Evolutionary conservation across 2,797 vertebrate genomes (phyloP).

Genomic region (Moxostoma hubbsi): DNA sequence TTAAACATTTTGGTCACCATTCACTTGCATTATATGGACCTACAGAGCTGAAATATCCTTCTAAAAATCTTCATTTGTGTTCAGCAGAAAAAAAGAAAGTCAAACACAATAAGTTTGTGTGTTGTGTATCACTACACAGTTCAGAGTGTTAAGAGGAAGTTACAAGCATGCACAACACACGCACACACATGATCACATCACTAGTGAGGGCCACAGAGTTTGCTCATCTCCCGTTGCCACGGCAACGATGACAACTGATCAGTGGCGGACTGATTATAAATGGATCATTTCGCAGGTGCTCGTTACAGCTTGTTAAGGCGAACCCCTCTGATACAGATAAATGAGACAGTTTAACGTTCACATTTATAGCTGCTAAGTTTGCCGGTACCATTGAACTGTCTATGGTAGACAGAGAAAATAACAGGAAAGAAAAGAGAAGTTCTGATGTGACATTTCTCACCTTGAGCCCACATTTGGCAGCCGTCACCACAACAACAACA

Average conservation of each 20-base stretch:
- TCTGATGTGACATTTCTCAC: conserved; percentile 15
- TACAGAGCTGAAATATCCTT: too few species aligned
- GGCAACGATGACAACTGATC: conserved; percentile 11
- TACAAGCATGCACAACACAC: neutral
- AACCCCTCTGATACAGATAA: conserved; percentile 47
- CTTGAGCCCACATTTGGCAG: conserved; percentile 23
- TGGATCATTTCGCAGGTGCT: conserved; percentile 54
- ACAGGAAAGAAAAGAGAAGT: neutral
- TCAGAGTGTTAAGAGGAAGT: neutral
- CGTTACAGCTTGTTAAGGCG: conserved; percentile 49
- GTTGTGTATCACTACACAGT: neutral
- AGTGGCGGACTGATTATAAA: conserved; percentile 58
- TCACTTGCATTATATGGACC: too few species aligned
- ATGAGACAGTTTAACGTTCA: conserved; percentile 31
- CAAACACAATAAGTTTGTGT: too few species aligned
- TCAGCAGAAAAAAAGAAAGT: too few species aligned
- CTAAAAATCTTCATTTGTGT: too few species aligned
- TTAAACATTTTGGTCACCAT: too few species aligned
- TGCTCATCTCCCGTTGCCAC: conserved; percentile 2
- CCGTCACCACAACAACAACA: neutral
- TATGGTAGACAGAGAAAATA: neutral
- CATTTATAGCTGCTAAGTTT: neutral
- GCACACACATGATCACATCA: neutral
- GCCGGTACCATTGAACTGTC: neutral
- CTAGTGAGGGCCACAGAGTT: neutral